Base-by-base conservation (phyloP, 2,113 vertebrate species). In the Embiotoca jacksoni region DNA sequence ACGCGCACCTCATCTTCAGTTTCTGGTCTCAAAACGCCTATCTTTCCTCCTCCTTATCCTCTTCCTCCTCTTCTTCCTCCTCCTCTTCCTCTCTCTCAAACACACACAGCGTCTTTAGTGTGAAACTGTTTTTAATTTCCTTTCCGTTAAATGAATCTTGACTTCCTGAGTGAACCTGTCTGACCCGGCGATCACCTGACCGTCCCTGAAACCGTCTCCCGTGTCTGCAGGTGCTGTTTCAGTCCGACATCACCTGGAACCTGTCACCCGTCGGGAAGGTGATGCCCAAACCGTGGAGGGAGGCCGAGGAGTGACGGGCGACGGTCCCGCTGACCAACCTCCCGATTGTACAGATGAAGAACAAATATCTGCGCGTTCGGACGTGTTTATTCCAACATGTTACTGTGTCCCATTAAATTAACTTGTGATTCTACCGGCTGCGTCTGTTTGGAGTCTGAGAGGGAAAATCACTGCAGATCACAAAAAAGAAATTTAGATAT, bases 211-310 rank as follows among this genome's bases (percentile, higher is more conserved):
- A 23, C 23, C 23, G 10, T 11, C 41, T 44, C 13, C 13, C 11
- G 15, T 63, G 3, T 63, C 47, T 92, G 7, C 92, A 99, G 98
- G 96, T 95, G 54, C 0, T 92, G 11, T 98, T 97, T 80, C 87
- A 93, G 35, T 92, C 94, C 32, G 96, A 96, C 13, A 90, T 99
- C 2, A 80, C 84, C 52, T 99, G 97, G 98, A 97, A 98, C 85
- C 2, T 96, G 61, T 99, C 98, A 11, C 98, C 98, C 5, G 73
- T 98, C 11, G 96, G 98, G 73, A 97, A 85, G 93, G 1, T 98
- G 47, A 94, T 93, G 69, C 98, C 98, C 16, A 96, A 94, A 55
- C 82, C 91, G 54, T 99, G 97, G 96, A 96, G 84, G 32, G 72
- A 87, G 72, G 9, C 87, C 2, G 91, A 96, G 44, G 91, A 96